Percentiles rank a stretch among this genome's conserved stretches.
Conservation (phyloP, 2,797 vertebrate genomes). For the Acipenser transmontanus region DNA sequence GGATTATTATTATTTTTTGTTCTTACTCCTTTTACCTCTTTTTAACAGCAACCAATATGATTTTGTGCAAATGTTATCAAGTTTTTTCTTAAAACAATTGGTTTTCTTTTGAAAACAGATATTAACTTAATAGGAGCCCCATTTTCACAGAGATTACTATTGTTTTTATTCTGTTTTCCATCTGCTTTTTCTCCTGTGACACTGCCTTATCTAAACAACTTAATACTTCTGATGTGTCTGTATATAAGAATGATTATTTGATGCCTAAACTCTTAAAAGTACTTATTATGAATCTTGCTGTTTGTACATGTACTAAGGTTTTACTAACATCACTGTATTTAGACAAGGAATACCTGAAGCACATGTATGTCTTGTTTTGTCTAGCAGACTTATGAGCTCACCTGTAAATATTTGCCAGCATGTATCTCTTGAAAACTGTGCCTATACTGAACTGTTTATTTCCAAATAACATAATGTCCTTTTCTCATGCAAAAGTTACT, state of each 20-base stretch:
- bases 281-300: constrained; percentile 26
- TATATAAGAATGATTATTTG: constrained; percentile 33
- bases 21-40: constrained; percentile 34
- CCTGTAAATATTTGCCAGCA: constrained; percentile 61
- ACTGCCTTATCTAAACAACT: constrained; percentile 39
- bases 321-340: constrained; percentile 34
- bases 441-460: constrained; percentile 44
- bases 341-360: constrained; percentile 43
- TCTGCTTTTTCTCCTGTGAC: constrained; percentile 43
- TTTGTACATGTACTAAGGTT: constrained; percentile 23
- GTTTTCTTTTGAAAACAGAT: constrained; percentile 38
- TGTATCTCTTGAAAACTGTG: constrained; percentile 53
- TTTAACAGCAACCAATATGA: constrained; percentile 17
- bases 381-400: constrained; percentile 40
- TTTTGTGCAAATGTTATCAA: too few species aligned
- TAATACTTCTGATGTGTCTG: constrained; percentile 43
- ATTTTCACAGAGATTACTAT: constrained; percentile 30
- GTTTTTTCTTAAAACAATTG: constrained; percentile 37
- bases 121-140: too few species aligned
- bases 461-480: constrained; percentile 42
- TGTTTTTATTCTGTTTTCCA: constrained; percentile 46
- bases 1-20: constrained; percentile 32
- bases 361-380: constrained; percentile 37
- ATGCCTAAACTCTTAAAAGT: constrained; percentile 27
- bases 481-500: constrained; percentile 24